Conservation (phyloP, 2,888 invertebrate genomes). For the Drosophila diplacantha region DNA sequence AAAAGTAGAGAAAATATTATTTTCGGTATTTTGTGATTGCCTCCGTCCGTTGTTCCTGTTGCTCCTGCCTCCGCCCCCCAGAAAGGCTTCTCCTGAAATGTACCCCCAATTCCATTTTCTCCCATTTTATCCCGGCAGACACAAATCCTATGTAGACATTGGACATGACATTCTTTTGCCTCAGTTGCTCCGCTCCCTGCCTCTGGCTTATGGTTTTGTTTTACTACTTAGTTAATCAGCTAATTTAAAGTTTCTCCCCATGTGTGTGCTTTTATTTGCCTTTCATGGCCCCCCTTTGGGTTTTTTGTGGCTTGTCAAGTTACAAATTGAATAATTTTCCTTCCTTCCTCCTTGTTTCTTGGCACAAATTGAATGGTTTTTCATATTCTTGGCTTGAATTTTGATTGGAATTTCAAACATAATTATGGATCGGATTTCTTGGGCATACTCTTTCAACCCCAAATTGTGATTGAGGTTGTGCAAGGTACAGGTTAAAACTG, state of each 20-base stretch:
- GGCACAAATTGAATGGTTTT: conserved; percentile 21
- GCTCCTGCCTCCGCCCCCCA: conserved; percentile 9
- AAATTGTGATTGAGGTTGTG: conserved; percentile 1
- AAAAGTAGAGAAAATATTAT: conserved; percentile 53
- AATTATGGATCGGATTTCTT: conserved; percentile 26
- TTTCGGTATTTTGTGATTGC: conserved; percentile 70
- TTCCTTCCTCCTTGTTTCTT: background rate
- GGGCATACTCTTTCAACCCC: conserved; percentile 15
- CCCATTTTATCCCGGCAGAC: conserved; percentile 44
- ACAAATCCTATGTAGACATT: conserved; percentile 60
- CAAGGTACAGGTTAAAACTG: background rate
- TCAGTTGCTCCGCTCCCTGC: conserved; percentile 21
- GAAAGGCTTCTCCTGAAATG: conserved; percentile 6
- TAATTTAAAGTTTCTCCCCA: conserved; percentile 61
- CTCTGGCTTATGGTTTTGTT: conserved; percentile 60
- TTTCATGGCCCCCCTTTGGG: conserved; percentile 14
- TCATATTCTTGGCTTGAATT: conserved; percentile 12
- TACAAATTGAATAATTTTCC: conserved; percentile 35
- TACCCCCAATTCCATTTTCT: background rate
- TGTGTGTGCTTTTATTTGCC: conserved; percentile 21
- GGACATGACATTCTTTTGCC: conserved; percentile 45
- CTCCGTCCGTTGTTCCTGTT: conserved; percentile 48
- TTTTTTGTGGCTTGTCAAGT: conserved; percentile 31
- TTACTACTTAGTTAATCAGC: conserved; percentile 70
- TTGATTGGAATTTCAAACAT: conserved; percentile 26